phyloP scores from a whole-genome alignment of 1,140 invertebrate genomes.

The Penaeus chinensis region DNA sequence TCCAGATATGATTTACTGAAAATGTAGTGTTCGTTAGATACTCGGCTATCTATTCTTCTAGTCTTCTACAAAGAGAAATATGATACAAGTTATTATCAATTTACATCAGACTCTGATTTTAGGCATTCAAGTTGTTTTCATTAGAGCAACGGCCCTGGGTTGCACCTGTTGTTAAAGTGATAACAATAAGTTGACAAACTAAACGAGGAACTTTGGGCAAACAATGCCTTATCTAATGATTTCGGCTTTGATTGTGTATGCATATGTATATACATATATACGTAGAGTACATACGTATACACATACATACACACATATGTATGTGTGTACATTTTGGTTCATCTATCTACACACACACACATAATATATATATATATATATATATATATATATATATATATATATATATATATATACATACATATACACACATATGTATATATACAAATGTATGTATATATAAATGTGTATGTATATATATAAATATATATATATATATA shows the following conservation, averaged over 20 bases:
- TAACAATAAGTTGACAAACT: too few relatives aligned
- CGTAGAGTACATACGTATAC: not conserved
- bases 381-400: conserved; percentile 41
- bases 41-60: too few relatives aligned
- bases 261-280: not conserved
- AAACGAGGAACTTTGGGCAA: too few relatives aligned
- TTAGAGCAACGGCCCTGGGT: too few relatives aligned
- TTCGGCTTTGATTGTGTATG: not conserved
- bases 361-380: conserved; percentile 37
- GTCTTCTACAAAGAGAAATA: too few relatives aligned
- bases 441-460: conserved; percentile 13
- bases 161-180: too few relatives aligned
- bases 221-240: not conserved
- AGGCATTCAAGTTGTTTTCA: too few relatives aligned
- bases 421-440: conserved; percentile 27
- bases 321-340: not conserved
- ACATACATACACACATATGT: conserved; percentile 3
- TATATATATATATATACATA: conserved; percentile 39
- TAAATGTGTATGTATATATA: conserved; percentile 26
- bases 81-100: too few relatives aligned
- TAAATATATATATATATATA: conserved; percentile 17
- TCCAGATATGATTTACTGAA: too few relatives aligned
- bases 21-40: too few relatives aligned
- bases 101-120: too few relatives aligned
- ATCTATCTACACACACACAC: not conserved